Evolutionary conservation across 2,888 invertebrate species (phyloP), one percentile per base, ranked within the genome.

Genomic region (Tetragonisca angustula): DNA sequence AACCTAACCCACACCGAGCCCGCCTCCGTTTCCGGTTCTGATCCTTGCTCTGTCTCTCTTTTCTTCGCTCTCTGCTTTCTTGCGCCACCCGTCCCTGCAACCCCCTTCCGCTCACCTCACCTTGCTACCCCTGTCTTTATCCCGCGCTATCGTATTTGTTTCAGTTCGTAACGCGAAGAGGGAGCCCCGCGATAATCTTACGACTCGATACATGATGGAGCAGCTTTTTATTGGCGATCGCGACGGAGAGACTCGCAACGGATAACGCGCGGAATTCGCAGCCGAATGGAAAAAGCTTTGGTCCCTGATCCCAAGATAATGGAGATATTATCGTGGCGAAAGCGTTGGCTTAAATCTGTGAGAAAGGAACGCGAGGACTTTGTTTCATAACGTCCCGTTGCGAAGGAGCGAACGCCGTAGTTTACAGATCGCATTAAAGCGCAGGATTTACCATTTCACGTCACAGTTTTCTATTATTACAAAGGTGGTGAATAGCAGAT

Each of bases 1-100:
- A 93, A 32, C 90, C 90, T 89, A 82, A 82, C 85, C 89, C 89
- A 76, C 79, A 56, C 86, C 74, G 74, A 83, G 74, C 86, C 88
- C 81, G 78, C 84, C 87, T 86, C 86, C 85, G 87, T 86, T 78
- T 84, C 79, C 85, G 81, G 85, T 86, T 88, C 85, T 88, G 87
- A 88, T 89, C 90, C 88, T 80, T 86, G 75, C 90, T 87, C 83
- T 81, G 74, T 69, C 84, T 80, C 88, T 79, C 88, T 85, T 73
- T 84, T 79, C 78, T 79, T 82, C 67, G 59, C 54, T 74, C 72
- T 71, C 76, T 81, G 17, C 73, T 81, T 73, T 77, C 56, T n/a
- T n/a, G 70, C 69, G 59, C 6, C 15, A 9, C 43, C 43, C 43
- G 1, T 43, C 17, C 83, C 74, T 9, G 9, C 83, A 3, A 4